These are phyloP conservation scores for Galaxias olidus DNA, from an alignment of 2,797 vertebrate species.

Conservation along the genomic window DNA sequence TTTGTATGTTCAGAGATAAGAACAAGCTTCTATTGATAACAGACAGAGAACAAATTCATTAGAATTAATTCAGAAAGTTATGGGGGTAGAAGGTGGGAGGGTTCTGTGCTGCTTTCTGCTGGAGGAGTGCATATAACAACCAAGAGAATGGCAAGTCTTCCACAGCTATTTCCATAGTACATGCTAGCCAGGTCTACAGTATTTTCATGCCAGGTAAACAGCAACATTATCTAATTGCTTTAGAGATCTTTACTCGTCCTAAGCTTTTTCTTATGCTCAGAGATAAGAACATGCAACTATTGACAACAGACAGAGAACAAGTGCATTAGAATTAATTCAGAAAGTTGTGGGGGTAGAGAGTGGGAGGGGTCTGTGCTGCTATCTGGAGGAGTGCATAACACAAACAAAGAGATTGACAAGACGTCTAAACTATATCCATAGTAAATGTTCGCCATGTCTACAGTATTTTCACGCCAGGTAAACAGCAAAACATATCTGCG, in stretches of 20 bases:
- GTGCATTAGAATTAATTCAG: constrained; percentile 59
- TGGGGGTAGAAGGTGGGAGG: constrained; percentile 64
- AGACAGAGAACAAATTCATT: constrained; percentile 69
- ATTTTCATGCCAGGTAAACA: too few relatives aligned
- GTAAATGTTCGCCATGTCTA: constrained; percentile 18
- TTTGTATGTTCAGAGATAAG: constrained; percentile 59
- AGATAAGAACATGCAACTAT: constrained; percentile 60
- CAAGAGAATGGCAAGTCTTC: too few relatives aligned
- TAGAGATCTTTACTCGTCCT: constrained; percentile 31
- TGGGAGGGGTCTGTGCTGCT: constrained; percentile 66
- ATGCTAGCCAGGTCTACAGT: too few relatives aligned
- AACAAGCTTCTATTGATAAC: constrained; percentile 49
- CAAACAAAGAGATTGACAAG: constrained; percentile 52
- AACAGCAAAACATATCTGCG: constrained; percentile 5
- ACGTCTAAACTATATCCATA: constrained; percentile 28
- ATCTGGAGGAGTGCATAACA: constrained; percentile 55
- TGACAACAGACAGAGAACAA: constrained; percentile 60
- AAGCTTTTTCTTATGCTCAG: constrained; percentile 44
- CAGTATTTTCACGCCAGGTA: too few relatives aligned
- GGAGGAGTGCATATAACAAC: too few relatives aligned
- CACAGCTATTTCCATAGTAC: too few relatives aligned
- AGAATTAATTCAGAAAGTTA: constrained; percentile 49
- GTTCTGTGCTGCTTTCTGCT: constrained; percentile 19
- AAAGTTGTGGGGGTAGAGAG: constrained; percentile 56
- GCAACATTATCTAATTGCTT: constrained; percentile 10